Evolutionary conservation across 2,113 vertebrate species (phyloP), one percentile per base, ranked within the genome.

Genomic region (Thymallus thymallus): DNA sequence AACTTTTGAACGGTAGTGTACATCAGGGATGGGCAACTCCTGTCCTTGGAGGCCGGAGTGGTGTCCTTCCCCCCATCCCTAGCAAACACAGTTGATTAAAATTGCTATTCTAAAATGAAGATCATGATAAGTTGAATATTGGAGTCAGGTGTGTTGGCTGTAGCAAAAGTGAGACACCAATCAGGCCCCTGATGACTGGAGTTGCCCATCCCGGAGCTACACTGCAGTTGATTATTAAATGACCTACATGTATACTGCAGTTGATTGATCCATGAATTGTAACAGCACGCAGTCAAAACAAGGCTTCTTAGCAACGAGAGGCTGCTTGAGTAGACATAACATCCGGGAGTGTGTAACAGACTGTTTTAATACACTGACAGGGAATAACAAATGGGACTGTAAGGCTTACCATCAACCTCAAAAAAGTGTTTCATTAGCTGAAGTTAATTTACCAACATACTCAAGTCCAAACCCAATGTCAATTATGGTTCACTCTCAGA

Each of bases 301-400:
- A 76, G 69, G 18, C 26, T n/a, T 23, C 68, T 64, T 76, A 60
- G 69, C 61, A 76, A 65, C n/a, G 30, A 30, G 22, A 55, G 18
- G 4, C 45, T n/a, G n/a, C 5, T 13, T n/a, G 22, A 45, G 46
- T 60, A 76, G 79, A 69, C 74, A 80, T 66, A 74, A 77, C 79
- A 81, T 81, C 79, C 75, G 66, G 71, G 64, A 71, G 26, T 73
- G 46, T 69, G 55, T 68, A 73, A 71, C 29, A 60, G 30, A 26
- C 35, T 61, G n/a, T 69, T 76, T 64, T 73, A 58, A 56, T 45
- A 23, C 14, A 69, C 18, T 71, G 23, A 76, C 68, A 66, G 58
- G 20, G 26, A 60, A 45, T 14, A 64, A 70, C 62, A 68, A 65
- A 76, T 64, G 3, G 7, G 41, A 62, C 66, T 69, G 66, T 62